Conservation (phyloP, 37 sponge, comb jelly and placozoan species). For the Crambe crambe region DNA sequence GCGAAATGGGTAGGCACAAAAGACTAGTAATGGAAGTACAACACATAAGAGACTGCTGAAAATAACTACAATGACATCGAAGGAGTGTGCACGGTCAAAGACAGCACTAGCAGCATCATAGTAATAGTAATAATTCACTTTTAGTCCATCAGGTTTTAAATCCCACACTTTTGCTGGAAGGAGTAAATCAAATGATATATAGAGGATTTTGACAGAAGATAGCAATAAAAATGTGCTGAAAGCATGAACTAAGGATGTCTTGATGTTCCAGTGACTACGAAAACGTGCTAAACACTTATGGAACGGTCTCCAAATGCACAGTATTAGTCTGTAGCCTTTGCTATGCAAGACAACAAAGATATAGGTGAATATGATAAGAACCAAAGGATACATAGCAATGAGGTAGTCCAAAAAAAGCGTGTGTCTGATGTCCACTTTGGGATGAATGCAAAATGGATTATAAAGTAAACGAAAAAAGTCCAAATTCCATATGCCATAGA, state of each 20-base stretch:
- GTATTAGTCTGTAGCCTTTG: neutral
- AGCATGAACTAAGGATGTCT: neutral
- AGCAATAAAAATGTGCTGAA: neutral
- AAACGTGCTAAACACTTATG: neutral
- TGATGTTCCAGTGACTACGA: neutral
- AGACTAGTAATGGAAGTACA: neutral
- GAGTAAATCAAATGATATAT: neutral
- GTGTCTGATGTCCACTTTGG: neutral
- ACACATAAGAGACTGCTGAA: neutral
- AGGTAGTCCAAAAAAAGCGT: neutral
- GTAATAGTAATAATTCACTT: neutral
- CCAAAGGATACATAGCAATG: neutral
- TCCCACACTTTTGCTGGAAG: neutral
- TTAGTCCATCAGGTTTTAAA: neutral
- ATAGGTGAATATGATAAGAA: neutral
- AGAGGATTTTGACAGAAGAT: neutral
- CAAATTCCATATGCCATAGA: neutral
- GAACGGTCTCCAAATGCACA: neutral
- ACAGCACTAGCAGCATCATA: neutral
- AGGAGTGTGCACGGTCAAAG: neutral
- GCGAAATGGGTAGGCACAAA: neutral
- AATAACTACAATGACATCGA: neutral
- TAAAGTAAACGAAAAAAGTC: neutral
- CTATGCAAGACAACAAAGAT: neutral
- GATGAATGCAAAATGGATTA: neutral